Conservation (phyloP, 2,888 invertebrate genomes). For the Chrysolina haemoptera region DNA sequence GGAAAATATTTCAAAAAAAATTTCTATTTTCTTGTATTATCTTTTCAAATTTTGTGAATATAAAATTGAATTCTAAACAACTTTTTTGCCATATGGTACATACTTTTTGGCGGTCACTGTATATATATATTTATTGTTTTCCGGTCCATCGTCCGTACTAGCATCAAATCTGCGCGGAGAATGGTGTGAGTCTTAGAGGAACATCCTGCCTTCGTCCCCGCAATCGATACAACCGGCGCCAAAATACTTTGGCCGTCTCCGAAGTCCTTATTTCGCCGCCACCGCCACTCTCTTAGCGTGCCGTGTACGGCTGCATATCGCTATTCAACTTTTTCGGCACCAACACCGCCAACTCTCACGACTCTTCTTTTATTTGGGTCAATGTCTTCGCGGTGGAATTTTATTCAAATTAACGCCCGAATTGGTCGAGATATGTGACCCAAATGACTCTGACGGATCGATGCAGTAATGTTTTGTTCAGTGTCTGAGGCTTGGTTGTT, state of each 20-base stretch:
- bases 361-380: not conserved
- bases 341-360: not conserved
- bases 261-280: constrained; percentile 8
- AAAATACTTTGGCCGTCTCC: constrained; percentile 22
- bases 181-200: not conserved
- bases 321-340: constrained; percentile 21
- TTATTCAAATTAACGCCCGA: constrained; percentile 9
- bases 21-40: too few relatives aligned
- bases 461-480: not conserved
- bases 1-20: too few relatives aligned
- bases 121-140: too few relatives aligned
- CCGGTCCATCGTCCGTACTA: constrained; percentile 7
- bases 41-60: too few relatives aligned
- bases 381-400: constrained; percentile 10
- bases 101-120: too few relatives aligned
- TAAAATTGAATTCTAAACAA: too few relatives aligned
- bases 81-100: too few relatives aligned
- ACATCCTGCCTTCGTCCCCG: constrained; percentile 1
- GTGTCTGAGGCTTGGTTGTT: not conserved
- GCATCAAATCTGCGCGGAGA: not conserved
- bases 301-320: not conserved
- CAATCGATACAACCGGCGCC: constrained; percentile 31
- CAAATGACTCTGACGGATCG: constrained; percentile 7
- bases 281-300: constrained; percentile 4
- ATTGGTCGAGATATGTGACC: not conserved